Percentiles rank a stretch among this genome's conserved stretches.
phyloP scores from a whole-genome alignment of 1,140 invertebrate genomes.

The Dermatophagoides farinae region DNA sequence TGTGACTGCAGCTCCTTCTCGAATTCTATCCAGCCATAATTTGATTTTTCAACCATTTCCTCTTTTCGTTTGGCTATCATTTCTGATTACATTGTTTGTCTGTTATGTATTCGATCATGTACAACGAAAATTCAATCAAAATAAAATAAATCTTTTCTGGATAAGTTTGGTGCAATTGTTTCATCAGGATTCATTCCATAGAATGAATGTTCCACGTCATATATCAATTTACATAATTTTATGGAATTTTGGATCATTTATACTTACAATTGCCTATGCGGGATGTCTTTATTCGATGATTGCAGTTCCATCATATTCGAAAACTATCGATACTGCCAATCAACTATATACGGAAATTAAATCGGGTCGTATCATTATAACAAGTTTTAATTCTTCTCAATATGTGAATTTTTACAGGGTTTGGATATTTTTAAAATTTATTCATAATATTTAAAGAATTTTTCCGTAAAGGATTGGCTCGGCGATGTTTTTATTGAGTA shows the following conservation, averaged over 20 bases:
- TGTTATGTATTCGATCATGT: not conserved
- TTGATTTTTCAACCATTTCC: not conserved
- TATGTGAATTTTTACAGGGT: slow-evolving; percentile 9
- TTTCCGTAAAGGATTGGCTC: not conserved
- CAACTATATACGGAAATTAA: not conserved
- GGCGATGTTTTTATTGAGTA: not conserved
- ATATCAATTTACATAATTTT: not conserved
- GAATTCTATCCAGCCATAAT: not conserved
- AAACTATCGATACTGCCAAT: slow-evolving; percentile 6
- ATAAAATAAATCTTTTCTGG: not conserved
- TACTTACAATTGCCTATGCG: slow-evolving; percentile 5
- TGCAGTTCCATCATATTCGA: not conserved
- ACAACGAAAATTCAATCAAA: too few relatives aligned
- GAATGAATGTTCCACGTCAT: not conserved
- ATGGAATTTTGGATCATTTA: slow-evolving; percentile 9
- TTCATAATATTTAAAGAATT: not conserved
- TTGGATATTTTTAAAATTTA: not conserved
- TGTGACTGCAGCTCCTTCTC: not conserved
- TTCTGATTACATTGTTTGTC: not conserved
- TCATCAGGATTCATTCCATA: not conserved
- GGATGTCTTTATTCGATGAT: slow-evolving; percentile 11
- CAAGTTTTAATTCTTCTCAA: not conserved
- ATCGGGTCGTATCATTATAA: not conserved
- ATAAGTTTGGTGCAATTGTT: not conserved
- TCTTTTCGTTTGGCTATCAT: not conserved